Base-by-base conservation (phyloP, 1,140 invertebrate species). In the Aethina tumida region DNA sequence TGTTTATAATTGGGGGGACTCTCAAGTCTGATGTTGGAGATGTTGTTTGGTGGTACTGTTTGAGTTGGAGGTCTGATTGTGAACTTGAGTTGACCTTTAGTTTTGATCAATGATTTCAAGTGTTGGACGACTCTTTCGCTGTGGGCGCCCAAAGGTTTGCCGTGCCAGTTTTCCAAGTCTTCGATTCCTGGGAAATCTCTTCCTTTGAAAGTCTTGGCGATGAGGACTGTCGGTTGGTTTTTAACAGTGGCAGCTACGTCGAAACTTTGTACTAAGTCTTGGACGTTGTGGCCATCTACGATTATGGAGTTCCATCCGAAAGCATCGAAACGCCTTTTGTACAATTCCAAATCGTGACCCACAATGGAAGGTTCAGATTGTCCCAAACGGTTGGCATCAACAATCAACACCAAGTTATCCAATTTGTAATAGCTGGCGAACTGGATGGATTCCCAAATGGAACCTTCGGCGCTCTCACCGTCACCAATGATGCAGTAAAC, bases 391-490 rank as follows among this genome's bases (percentile, higher is more conserved):
- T 99, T 99, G 8, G 97, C 77, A 62, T 99, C 97, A 56, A 99
- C 89, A 53, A 99, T 91, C 8, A 92, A 91, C 28, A 91, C 89
- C 4, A 99, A 69, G 68, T 99, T 99, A 64, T 98, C 93, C 18
- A 99, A 73, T 33, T 95, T 89, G 66, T 99, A 98, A 58, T 84
- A 73, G 31, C 85, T 84, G 26, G 91, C 86, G 67, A 99, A 99
- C 51, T 91, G 77, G 22, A 98, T 68, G 1, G 94, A 94, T 68
- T 99, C 96, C 96, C 96, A 99, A 41, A 99, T 79, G n/a, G 91
- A 94, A 42, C 97, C 97, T 71, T 99, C 97, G 1, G 93, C 91
- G 52, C 87, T 85, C 69, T 99, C 97, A 13, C 97, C 96, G 70
- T 99, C 97, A 24, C 97, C 97, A 40, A 99, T 77, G 16, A 99